Conservation (phyloP, 2,113 vertebrate genomes). For the Megalops atlanticus region DNA sequence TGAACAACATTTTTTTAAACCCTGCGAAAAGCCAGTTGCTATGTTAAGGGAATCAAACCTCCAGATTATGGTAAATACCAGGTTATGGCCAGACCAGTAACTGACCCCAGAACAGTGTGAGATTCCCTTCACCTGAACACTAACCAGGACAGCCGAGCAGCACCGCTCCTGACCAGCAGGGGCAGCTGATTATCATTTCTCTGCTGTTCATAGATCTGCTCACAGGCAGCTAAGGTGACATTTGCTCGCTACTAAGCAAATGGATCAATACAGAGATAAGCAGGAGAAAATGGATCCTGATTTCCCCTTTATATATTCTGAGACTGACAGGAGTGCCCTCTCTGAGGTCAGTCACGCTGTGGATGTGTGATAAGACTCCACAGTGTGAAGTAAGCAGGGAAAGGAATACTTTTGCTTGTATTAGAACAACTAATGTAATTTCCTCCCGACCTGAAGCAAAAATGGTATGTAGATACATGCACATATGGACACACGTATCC, state of each 20-base stretch:
- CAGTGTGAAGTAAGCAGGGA: too few species aligned
- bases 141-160: background rate
- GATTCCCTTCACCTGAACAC: background rate
- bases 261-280: background rate
- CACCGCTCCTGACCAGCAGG: too few species aligned
- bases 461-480: too few species aligned
- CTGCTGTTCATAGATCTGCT: background rate
- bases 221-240: slow-evolving; percentile 8
- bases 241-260: background rate
- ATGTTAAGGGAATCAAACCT: too few species aligned
- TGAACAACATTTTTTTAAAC: too few species aligned
- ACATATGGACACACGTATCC: too few species aligned
- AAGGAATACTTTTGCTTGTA: too few species aligned
- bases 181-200: background rate
- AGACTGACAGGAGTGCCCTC: background rate
- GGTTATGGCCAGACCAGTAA: background rate
- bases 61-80: background rate
- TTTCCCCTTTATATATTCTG: background rate
- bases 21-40: too few species aligned
- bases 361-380: background rate
- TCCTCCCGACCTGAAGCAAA: too few species aligned
- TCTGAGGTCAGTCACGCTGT: background rate
- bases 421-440: too few species aligned
- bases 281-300: background rate
- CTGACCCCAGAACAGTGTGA: background rate